These are phyloP conservation scores for Cosmorhoe ocellata DNA, from an alignment of 2,888 invertebrate species.

Conservation along the genomic window DNA sequence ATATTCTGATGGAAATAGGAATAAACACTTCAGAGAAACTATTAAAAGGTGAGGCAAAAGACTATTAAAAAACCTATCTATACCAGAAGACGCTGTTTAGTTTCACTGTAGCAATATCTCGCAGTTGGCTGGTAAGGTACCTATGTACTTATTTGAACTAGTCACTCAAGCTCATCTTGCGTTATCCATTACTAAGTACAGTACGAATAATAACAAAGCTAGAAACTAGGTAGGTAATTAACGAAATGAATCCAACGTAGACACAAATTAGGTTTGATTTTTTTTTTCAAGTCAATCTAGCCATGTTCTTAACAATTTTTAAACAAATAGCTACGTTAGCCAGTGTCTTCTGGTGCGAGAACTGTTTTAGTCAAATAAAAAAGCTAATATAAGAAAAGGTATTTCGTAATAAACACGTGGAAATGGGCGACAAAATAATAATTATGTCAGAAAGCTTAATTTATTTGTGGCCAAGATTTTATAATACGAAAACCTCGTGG, in stretches of 20 bases:
- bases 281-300: no score
- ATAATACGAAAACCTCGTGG: conserved; percentile 53
- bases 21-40: conserved; percentile 32
- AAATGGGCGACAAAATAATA: conserved; percentile 49
- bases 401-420: conserved; percentile 29
- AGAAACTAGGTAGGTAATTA: no score
- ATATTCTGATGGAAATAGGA: conserved; percentile 55
- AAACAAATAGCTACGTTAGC: no score
- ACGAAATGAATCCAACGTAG: no score
- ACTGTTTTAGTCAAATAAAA: not conserved
- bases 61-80: conserved; percentile 46
- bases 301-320: no score
- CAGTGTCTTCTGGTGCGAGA: not conserved
- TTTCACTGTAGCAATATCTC: not conserved
- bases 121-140: no score
- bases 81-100: conserved; percentile 34
- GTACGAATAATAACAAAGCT: no score
- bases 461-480: conserved; percentile 52
- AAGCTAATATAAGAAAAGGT: no score
- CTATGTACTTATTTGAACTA: no score
- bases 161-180: no score
- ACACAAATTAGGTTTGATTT: no score
- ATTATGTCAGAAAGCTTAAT: conserved; percentile 57
- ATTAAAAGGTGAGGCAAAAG: conserved; percentile 42
- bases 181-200: no score